A percentile compares a stretch with the other conserved stretches of the same genome.
These are phyloP conservation scores for Melitaea cinxia DNA, from an alignment of 1,140 invertebrate species.

Conservation along the genomic window DNA sequence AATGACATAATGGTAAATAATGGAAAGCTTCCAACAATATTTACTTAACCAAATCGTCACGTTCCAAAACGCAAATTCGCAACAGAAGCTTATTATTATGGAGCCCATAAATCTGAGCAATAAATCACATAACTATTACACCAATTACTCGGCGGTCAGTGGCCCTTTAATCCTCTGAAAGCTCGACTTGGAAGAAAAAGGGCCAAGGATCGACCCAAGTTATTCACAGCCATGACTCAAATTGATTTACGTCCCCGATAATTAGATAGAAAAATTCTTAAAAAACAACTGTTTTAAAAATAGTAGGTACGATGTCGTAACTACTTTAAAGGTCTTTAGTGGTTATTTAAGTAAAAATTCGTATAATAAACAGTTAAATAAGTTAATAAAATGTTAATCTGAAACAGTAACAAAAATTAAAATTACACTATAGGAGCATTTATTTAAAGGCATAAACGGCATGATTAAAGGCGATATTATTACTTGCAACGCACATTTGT, in stretches of 20 bases:
- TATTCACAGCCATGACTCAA: constrained; percentile 59
- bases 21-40: neutral
- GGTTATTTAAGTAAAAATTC: neutral
- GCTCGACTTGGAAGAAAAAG: constrained; percentile 62
- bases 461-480: too few relatives aligned
- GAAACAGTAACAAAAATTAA: too few relatives aligned
- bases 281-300: neutral
- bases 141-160: constrained; percentile 72
- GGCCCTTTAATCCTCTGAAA: constrained; percentile 62
- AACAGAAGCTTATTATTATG: constrained; percentile 45
- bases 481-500: too few relatives aligned
- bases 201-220: constrained; percentile 61
- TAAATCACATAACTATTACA: constrained; percentile 77
- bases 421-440: too few relatives aligned
- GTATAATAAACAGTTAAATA: neutral
- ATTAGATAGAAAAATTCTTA: constrained; percentile 58
- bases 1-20: neutral
- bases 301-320: neutral
- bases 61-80: constrained; percentile 21
- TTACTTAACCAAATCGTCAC: neutral
- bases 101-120: constrained; percentile 52
- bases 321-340: neutral
- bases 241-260: constrained; percentile 73
- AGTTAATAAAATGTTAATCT: neutral
- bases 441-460: too few relatives aligned